These are phyloP conservation scores for Lates japonicus DNA, from an alignment of 2,797 vertebrate species.

Conservation along the genomic window DNA sequence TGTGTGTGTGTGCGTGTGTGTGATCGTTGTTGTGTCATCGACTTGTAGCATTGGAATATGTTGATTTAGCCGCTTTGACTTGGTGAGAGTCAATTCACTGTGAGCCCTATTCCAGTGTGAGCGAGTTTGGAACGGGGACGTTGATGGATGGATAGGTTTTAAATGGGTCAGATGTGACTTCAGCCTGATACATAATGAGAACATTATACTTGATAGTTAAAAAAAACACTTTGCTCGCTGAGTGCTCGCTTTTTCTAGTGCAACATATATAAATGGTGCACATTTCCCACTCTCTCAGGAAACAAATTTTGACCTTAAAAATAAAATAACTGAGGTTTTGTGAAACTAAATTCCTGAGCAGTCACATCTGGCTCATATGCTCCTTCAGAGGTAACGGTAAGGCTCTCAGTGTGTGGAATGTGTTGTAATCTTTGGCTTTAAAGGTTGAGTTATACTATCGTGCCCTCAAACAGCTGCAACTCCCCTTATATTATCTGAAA, in stretches of 20 bases:
- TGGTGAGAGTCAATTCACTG: slow-evolving; percentile 32
- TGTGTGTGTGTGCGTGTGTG: slow-evolving; percentile 37
- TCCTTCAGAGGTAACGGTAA: slow-evolving; percentile 20
- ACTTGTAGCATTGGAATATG: slow-evolving; percentile 28
- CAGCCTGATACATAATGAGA: not conserved
- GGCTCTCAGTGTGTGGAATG: slow-evolving; percentile 9
- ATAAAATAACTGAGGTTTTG: not conserved
- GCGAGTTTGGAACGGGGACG: not conserved
- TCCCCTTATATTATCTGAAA: slow-evolving; percentile 19
- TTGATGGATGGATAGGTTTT: slow-evolving; percentile 13
- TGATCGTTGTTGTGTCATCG: slow-evolving; percentile 39
- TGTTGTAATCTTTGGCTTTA: slow-evolving; percentile 30
- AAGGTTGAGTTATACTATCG: slow-evolving; percentile 11
- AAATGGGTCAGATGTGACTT: slow-evolving; percentile 55
- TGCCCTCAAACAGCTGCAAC: slow-evolving; percentile 29
- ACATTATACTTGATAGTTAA: not conserved
- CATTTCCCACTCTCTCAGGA: not conserved
- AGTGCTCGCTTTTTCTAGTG: not conserved
- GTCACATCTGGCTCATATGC: slow-evolving; percentile 49
- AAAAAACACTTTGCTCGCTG: too few relatives aligned
- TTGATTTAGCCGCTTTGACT: slow-evolving; percentile 39
- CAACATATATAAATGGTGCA: not conserved
- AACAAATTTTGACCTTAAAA: not conserved
- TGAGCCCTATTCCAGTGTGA: slow-evolving; percentile 17
- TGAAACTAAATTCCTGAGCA: not conserved